Evolutionary conservation across 92 coral and sea anemone species (phyloP), one percentile per base, ranked within the genome.

Genomic region (Zoanthus sociatus): DNA sequence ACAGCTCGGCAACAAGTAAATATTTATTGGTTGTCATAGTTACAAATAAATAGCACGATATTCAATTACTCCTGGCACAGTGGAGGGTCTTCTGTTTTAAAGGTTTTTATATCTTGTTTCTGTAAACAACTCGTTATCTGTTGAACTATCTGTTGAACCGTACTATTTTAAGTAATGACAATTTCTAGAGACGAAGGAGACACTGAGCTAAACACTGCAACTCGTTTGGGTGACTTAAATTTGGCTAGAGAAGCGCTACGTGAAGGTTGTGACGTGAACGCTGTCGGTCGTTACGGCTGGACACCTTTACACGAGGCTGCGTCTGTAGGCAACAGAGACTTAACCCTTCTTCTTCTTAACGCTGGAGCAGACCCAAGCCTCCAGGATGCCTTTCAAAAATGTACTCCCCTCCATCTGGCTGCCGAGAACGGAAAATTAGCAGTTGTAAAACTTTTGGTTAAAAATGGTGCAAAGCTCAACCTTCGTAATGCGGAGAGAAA

Each of bases 261-360:
- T 42, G 83, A 87, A 61, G 98, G 91, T 42, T 87, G 73, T 50
- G 93, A 91, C 71, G 86, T 92, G 7, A 94, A 94, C 21, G 94
- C 89, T 45, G 55, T 76, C 53, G 96, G 93, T 9, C 30, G 53
- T 8, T 72, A 48, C 55, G 96, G 96, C 66, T 91, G 94, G 98
- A 91, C 98, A 6, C 83, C 96, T 0, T 71, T 94, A 15, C 96
- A 94, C 47, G 94, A 93, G 66, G 93, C 98, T 0, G 93, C 92
- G 5, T 87, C 94, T 8, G 15, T 61, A 13, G 94, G 96, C 33
- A 74, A 84, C 46, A 82, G 69, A 55, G 87, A 90, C 6, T 54
- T 91, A 17, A 69, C 87, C 11, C 56, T 81, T 5, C 68, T 91
- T 37, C 92, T 94, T 31, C 85, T 93, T 16, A 93, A 92, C 10